Conservation (phyloP, 2,888 invertebrate genomes). For the Hylaea fasciaria region DNA sequence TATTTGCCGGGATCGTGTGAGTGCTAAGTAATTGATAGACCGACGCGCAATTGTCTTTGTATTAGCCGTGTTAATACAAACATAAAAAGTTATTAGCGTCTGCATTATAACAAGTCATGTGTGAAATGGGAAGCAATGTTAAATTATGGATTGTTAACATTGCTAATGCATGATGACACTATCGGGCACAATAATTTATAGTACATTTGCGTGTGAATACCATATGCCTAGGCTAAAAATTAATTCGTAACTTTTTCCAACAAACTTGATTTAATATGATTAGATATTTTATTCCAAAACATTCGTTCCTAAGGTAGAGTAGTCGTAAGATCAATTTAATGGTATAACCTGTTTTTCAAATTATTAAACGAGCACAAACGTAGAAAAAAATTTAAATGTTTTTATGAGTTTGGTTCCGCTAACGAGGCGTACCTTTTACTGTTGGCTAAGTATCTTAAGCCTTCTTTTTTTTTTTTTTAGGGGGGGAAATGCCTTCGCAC, state of each 20-base stretch:
- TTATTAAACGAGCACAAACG: neutral
- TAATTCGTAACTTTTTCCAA: neutral
- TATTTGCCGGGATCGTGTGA: constrained; percentile 70
- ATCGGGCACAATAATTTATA: constrained; percentile 6
- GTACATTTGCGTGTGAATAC: constrained; percentile 15
- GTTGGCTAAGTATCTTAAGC: no score
- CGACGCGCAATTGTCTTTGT: constrained; percentile 67
- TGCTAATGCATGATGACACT: constrained; percentile 25
- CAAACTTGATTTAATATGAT: neutral
- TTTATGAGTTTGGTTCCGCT: constrained; percentile 9
- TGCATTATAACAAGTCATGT: constrained; percentile 45
- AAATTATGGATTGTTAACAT: constrained; percentile 26
- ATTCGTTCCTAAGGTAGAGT: neutral
- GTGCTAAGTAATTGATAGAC: constrained; percentile 81
- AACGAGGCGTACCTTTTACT: constrained; percentile 3
- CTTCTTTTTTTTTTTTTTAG: no score
- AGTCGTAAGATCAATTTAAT: constrained; percentile 9
- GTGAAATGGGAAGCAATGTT: constrained; percentile 41
- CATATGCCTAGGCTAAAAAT: no score
- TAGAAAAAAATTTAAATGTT: constrained; percentile 4
- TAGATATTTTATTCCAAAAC: neutral
- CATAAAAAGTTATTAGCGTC: constrained; percentile 48
- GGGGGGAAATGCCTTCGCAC: no score
- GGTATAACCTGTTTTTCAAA: constrained; percentile 13
- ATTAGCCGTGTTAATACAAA: constrained; percentile 67